phyloP scores from a whole-genome alignment of 2,888 invertebrate species.

The Oscheius sp. region DNA sequence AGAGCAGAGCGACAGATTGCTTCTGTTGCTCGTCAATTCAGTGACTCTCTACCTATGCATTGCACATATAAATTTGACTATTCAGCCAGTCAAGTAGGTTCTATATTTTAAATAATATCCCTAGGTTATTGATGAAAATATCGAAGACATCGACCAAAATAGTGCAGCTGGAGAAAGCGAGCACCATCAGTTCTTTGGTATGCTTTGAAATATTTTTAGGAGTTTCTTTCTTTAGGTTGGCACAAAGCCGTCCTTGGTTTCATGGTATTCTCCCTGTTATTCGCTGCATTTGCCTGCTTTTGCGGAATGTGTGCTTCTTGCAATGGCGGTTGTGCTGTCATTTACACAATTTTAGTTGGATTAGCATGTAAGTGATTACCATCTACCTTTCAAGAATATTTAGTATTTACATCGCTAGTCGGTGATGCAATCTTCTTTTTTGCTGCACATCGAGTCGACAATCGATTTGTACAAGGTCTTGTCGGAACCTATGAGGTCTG shows the following conservation, averaged over 20 bases:
- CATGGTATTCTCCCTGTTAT: conserved; percentile 59
- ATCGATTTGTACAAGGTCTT: conserved; percentile 67
- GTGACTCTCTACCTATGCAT: conserved; percentile 60
- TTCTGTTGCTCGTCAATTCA: conserved; percentile 40
- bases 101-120: neutral
- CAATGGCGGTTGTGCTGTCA: conserved; percentile 61
- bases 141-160: conserved; percentile 64
- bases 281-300: conserved; percentile 57
- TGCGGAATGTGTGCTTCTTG: conserved; percentile 68
- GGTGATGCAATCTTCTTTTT: conserved; percentile 68
- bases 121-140: conserved; percentile 66
- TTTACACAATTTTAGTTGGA: conserved; percentile 62
- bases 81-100: conserved; percentile 52
- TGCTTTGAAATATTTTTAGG: neutral
- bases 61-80: conserved; percentile 69
- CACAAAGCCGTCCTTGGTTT: conserved; percentile 66
- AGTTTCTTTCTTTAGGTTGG: conserved; percentile 57
- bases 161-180: conserved; percentile 68
- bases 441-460: conserved; percentile 69
- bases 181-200: conserved; percentile 68
- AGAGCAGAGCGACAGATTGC: conserved; percentile 51
- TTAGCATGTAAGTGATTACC: conserved; percentile 52
- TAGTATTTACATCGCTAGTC: conserved; percentile 47
- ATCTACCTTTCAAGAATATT: conserved; percentile 5
- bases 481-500: conserved; percentile 67